These are phyloP conservation scores for Cyrtodaria siliqua DNA, from an alignment of 2,888 invertebrate species.

Conservation along the genomic window DNA sequence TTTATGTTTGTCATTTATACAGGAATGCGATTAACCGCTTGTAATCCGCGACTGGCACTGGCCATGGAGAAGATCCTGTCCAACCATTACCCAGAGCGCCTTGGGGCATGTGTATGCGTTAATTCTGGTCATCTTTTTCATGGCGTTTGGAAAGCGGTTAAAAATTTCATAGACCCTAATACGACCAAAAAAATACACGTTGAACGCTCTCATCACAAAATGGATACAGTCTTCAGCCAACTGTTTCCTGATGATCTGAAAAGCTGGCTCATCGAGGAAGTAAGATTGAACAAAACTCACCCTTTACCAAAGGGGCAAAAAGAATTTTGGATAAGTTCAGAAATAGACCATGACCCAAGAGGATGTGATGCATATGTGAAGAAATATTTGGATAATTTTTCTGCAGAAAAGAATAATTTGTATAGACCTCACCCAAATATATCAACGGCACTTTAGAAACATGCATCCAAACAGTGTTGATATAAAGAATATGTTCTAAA, in stretches of 20 bases:
- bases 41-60: slow-evolving; percentile 83
- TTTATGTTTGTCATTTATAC: too few species aligned
- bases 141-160: slow-evolving; percentile 84
- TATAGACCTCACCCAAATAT: slow-evolving; percentile 84
- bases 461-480: too few species aligned
- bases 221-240: slow-evolving; percentile 74
- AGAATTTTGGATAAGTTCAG: slow-evolving; percentile 78
- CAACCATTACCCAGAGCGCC: slow-evolving; percentile 84
- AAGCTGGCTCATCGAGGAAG: slow-evolving; percentile 82
- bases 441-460: background rate
- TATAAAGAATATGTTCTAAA: too few species aligned
- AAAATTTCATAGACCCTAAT: slow-evolving; percentile 80
- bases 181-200: slow-evolving; percentile 82
- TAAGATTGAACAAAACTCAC: slow-evolving; percentile 78
- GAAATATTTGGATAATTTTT: slow-evolving; percentile 72
- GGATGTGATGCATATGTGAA: slow-evolving; percentile 80
- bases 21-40: slow-evolving; percentile 83
- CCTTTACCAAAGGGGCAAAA: slow-evolving; percentile 75
- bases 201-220: slow-evolving; percentile 78
- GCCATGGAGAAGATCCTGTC: slow-evolving; percentile 80
- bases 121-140: slow-evolving; percentile 84
- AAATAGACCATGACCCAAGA: slow-evolving; percentile 80
- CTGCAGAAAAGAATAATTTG: slow-evolving; percentile 2
- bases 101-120: slow-evolving; percentile 82
- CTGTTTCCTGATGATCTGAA: slow-evolving; percentile 80